phyloP scores from a whole-genome alignment of 2,113 vertebrate genomes.

The Nycticryphes semicollaris region DNA sequence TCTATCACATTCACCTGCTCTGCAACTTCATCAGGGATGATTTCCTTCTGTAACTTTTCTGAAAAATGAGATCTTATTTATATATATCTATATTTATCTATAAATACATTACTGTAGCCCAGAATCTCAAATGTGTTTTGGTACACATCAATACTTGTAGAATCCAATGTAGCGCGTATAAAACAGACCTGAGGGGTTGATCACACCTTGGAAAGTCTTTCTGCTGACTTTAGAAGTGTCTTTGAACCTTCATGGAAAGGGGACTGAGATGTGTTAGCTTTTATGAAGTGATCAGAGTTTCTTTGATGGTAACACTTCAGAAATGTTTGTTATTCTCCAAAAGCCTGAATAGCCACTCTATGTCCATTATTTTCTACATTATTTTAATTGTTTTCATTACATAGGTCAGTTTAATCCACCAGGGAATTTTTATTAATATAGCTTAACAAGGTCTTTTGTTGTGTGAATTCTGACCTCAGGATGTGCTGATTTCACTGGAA shows the following conservation, averaged over 20 bases:
- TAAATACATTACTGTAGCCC: background rate
- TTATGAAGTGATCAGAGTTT: background rate
- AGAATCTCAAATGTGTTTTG: background rate
- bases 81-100: no score
- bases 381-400: background rate
- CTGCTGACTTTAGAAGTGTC: background rate
- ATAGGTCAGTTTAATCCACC: background rate
- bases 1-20: background rate
- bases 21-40: background rate
- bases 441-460: background rate
- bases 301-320: background rate
- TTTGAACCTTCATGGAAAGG: background rate
- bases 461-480: background rate
- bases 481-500: background rate
- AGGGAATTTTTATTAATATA: background rate
- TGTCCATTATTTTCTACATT: background rate
- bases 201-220: background rate
- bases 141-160: background rate
- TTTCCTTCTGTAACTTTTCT: background rate
- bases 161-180: background rate
- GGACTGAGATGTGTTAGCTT: background rate
- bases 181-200: background rate
- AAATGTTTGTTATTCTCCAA: background rate
- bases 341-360: background rate
- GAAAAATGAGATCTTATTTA: background rate